Conservation (phyloP, 2,113 vertebrate species). For the Rhea pennata region DNA sequence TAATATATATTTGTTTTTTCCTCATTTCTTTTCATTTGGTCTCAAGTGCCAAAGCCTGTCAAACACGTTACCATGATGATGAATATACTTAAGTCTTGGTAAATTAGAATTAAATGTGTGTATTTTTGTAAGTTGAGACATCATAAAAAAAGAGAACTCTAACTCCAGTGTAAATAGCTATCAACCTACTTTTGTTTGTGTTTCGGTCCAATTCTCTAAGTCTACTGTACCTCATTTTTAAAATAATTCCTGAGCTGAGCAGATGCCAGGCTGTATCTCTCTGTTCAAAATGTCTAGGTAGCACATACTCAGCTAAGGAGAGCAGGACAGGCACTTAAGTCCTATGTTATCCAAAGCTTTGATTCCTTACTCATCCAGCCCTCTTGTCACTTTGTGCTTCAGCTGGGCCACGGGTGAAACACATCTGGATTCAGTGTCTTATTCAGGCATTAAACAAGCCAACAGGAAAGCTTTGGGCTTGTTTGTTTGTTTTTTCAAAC, state of each 20-base stretch:
- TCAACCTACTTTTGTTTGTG: conserved; percentile 68
- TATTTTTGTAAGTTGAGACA: conserved; percentile 72
- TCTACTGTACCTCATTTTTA: conserved; percentile 35
- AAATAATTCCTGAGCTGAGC: conserved; percentile 33
- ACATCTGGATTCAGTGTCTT: neutral
- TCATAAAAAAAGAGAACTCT: conserved; percentile 31
- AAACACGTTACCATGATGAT: neutral
- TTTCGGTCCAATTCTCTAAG: conserved; percentile 65
- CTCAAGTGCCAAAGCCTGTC: conserved; percentile 19
- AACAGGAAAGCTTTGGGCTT: neutral
- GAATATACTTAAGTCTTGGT: conserved; percentile 8
- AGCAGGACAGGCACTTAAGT: neutral
- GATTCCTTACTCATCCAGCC: neutral
- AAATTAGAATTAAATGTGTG: conserved; percentile 55
- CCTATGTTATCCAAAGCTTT: neutral
- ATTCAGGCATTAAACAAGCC: neutral
- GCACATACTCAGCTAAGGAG: neutral
- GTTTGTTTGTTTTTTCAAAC: neutral
- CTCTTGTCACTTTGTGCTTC: neutral
- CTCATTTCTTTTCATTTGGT: conserved; percentile 49
- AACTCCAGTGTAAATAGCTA: conserved; percentile 70
- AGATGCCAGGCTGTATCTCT: neutral
- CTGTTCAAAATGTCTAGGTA: neutral
- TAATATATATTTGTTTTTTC: conserved; percentile 32
- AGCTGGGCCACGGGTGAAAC: neutral